Base-by-base conservation (phyloP, 1,140 invertebrate species). In the Drosophila pseudoananassae region DNA sequence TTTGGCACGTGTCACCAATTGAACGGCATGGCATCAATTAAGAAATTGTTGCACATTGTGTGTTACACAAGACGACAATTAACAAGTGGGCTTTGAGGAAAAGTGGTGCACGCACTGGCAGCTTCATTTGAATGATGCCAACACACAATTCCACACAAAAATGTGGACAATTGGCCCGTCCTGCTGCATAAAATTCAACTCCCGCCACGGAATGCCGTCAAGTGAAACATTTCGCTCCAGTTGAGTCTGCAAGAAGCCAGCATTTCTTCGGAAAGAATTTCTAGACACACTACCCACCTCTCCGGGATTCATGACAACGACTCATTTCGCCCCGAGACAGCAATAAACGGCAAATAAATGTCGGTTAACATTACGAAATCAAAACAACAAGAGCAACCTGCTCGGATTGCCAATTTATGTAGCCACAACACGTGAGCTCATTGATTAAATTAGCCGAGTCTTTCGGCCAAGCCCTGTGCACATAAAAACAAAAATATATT, bases 351-450 rank as follows among this genome's bases (percentile, higher is more conserved):
- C 54, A 70, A 70, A 82, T 78, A 88, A 87, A 85, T 78, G 82
- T 87, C 77, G 57, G 57, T 47, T 61, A 57, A 80, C 63, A 83
- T 84, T 80, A 84, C 76, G 76, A 84, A 85, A 81, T 75, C 74
- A 70, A 82, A 51, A 36, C 61, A 71, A 75, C 38, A 71, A 71
- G 65, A 71, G 68, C 65, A 71, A 70, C 33, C 53, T 47, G 63
- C 64, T 49, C 25, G 50, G 53, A 66, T 66, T 75, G 51, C 25
- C 40, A 54, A 82, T 87, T 87, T 87, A 88, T 87, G 83, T 82
- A 88, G 83, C 65, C 83, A 78, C 83, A 87, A 75, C 82, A 87
- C 82, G 82, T 87, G 82, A 87, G 73, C 74, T 61, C 82, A 87
- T 88, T 87, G 83, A 87, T 87, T 87, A 88, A 87, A 87, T 87